Conservation (phyloP, 1,140 invertebrate species). For the Holotrichia oblita region DNA sequence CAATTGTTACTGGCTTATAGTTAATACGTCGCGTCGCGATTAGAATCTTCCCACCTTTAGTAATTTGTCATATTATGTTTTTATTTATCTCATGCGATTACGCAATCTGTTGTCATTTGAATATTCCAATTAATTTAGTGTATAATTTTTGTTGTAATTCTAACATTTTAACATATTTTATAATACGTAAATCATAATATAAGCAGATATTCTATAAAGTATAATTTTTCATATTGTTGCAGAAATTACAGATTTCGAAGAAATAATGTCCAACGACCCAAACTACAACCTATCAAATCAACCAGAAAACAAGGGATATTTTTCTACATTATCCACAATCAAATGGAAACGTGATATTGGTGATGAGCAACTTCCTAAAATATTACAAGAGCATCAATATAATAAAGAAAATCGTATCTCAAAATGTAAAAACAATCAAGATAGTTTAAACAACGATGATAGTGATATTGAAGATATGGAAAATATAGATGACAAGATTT, state of each 20-base stretch:
- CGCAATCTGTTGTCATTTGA: background rate
- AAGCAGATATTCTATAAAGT: background rate
- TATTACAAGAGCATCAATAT: background rate
- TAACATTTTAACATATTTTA: background rate
- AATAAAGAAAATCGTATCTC: background rate
- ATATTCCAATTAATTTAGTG: background rate
- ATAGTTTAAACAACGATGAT: background rate
- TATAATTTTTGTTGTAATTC: background rate
- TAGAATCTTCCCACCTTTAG: too few species aligned
- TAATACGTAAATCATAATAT: background rate
- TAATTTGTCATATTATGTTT: background rate
- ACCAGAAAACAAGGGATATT: background rate
- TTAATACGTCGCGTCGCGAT: too few species aligned
- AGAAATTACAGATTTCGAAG: background rate
- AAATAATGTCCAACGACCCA: background rate
- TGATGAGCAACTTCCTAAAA: background rate
- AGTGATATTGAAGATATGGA: background rate
- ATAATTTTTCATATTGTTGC: background rate
- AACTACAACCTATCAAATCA: background rate
- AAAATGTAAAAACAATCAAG: background rate
- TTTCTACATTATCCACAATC: background rate
- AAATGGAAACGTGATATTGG: background rate
- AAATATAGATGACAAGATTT: background rate
- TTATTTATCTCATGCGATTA: background rate
- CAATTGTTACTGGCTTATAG: too few species aligned